phyloP scores from a whole-genome alignment of 2,888 invertebrate species.

The Zaprionus lineosus region DNA sequence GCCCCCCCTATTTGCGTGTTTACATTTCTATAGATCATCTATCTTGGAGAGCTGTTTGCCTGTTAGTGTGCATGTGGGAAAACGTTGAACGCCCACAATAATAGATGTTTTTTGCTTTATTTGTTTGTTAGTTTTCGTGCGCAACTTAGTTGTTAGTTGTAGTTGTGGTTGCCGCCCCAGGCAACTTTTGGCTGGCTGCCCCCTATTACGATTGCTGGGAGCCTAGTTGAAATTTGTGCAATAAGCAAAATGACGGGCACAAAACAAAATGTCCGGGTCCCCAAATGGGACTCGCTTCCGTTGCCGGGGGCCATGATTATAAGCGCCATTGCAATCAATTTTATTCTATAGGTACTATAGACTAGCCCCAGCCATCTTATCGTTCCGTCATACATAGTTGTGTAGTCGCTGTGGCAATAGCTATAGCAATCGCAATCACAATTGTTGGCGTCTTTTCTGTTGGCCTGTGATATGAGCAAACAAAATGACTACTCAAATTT shows the following conservation, averaged over 20 bases:
- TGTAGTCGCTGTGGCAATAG: not conserved
- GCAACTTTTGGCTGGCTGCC: slow-evolving; percentile 17
- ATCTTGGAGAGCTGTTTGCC: slow-evolving; percentile 64
- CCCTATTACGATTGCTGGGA: slow-evolving; percentile 56
- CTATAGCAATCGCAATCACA: slow-evolving; percentile 11
- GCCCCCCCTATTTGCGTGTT: not conserved
- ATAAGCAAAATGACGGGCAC: slow-evolving; percentile 83
- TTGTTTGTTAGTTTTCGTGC: slow-evolving; percentile 44
- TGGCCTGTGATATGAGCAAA: slow-evolving; percentile 81
- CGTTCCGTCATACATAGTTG: slow-evolving; percentile 45
- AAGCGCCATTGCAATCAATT: slow-evolving; percentile 56
- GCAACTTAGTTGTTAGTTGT: slow-evolving; percentile 24
- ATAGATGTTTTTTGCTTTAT: slow-evolving; percentile 56
- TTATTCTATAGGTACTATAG: slow-evolving; percentile 31
- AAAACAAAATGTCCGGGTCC: slow-evolving; percentile 80
- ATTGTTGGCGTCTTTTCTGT: slow-evolving; percentile 68
- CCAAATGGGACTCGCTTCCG: slow-evolving; percentile 61
- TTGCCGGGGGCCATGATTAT: slow-evolving; percentile 63
- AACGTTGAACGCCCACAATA: slow-evolving; percentile 82
- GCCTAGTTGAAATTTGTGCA: slow-evolving; percentile 76
- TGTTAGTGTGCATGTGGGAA: slow-evolving; percentile 80
- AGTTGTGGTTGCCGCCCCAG: slow-evolving; percentile 29
- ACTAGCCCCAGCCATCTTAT: slow-evolving; percentile 37
- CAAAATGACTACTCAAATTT: slow-evolving; percentile 81
- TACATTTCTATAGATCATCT: slow-evolving; percentile 1